Percentiles rank a stretch among this genome's conserved stretches.
These are phyloP conservation scores for Tapirus terrestris DNA, from an alignment of 2,113 vertebrate genomes.

Conservation along the genomic window DNA sequence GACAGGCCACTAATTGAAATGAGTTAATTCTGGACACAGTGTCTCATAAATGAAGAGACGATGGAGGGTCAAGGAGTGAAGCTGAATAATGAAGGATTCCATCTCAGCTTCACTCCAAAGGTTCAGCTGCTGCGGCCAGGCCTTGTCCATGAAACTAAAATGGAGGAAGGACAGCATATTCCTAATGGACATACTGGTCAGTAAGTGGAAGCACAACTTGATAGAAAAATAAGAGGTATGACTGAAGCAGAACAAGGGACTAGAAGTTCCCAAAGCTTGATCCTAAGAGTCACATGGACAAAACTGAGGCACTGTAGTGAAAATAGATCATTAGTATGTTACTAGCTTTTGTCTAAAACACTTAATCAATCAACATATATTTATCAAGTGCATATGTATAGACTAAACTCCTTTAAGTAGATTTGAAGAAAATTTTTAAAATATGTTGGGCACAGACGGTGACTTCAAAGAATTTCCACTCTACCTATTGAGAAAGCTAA, in stretches of 20 bases:
- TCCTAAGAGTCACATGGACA: not conserved
- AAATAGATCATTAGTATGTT: not conserved
- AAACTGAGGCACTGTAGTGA: not conserved
- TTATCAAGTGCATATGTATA: not conserved
- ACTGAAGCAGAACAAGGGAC: not conserved
- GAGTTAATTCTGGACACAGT: constrained; percentile 12
- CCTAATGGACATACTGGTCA: not conserved
- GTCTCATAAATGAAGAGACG: not conserved
- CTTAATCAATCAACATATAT: not conserved
- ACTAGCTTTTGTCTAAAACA: not conserved
- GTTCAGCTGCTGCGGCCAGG: not conserved
- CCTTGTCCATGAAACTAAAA: not conserved
- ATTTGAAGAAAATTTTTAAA: not conserved
- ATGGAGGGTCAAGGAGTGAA: not conserved
- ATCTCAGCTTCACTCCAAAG: not conserved
- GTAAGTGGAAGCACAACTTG: not conserved
- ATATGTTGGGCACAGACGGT: not conserved
- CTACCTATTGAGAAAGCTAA: not conserved
- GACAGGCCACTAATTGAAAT: constrained; percentile 18
- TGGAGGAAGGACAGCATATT: not conserved
- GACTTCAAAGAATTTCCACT: not conserved
- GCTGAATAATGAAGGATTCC: not conserved
- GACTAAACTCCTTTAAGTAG: not conserved
- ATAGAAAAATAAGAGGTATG: not conserved
- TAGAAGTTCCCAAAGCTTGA: not conserved